These are phyloP conservation scores for Orchesella cincta DNA, from an alignment of 1,140 invertebrate species.

Conservation along the genomic window DNA sequence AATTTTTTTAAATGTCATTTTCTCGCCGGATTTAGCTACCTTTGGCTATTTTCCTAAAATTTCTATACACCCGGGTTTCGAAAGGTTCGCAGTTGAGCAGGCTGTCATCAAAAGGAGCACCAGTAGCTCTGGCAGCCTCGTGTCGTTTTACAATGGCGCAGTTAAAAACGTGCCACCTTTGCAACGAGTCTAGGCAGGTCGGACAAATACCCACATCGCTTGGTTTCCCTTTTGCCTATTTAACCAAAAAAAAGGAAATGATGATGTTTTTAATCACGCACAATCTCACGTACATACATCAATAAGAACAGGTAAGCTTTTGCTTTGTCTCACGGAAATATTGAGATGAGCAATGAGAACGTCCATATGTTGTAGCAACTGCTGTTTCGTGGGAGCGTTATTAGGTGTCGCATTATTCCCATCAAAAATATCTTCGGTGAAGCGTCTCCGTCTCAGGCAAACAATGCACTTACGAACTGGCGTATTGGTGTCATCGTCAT, in stretches of 20 bases:
- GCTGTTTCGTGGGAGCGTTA: background rate
- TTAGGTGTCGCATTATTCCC: background rate
- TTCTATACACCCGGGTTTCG: slow-evolving; percentile 38
- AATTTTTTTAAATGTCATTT: too few species aligned
- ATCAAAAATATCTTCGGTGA: slow-evolving; percentile 45
- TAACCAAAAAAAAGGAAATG: background rate
- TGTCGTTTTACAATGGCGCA: slow-evolving; percentile 38
- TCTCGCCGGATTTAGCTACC: too few species aligned
- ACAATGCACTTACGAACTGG: slow-evolving; percentile 35
- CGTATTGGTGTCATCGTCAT: slow-evolving; percentile 12
- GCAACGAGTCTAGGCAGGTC: slow-evolving; percentile 37
- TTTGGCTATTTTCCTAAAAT: slow-evolving; percentile 3
- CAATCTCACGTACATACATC: too few species aligned
- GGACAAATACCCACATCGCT: slow-evolving; percentile 35
- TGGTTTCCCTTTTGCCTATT: slow-evolving; percentile 21
- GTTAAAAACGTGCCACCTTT: slow-evolving; percentile 45
- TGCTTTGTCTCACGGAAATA: slow-evolving; percentile 19
- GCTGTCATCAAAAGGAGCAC: slow-evolving; percentile 14
- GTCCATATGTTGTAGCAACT: slow-evolving; percentile 35
- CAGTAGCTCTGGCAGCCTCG: slow-evolving; percentile 13
- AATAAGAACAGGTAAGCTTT: background rate
- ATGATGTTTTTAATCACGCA: background rate
- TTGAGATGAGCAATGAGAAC: slow-evolving; percentile 37
- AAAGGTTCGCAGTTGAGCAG: slow-evolving; percentile 34
- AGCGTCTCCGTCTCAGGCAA: slow-evolving; percentile 40